Conservation (phyloP, 2,888 invertebrate genomes). For the Chymomyza procnemis region DNA sequence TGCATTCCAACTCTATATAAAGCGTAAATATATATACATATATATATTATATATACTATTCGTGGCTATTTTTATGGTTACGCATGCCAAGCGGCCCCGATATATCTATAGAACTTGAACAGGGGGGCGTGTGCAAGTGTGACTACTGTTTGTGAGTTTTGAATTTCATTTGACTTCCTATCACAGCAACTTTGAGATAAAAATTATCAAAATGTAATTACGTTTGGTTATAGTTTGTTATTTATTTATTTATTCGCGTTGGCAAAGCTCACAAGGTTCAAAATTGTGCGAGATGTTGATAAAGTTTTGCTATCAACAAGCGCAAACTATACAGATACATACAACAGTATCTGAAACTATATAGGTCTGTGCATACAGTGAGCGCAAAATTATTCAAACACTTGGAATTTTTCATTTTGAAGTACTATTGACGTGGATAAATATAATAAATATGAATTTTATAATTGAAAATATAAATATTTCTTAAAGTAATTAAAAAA, state of each 20-base stretch:
- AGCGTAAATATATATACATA: not conserved
- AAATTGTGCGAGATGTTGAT: not conserved
- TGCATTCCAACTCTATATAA: not conserved
- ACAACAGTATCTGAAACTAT: too few relatives aligned
- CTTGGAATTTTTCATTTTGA: too few relatives aligned
- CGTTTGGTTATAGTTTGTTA: not conserved
- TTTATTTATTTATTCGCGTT: not conserved
- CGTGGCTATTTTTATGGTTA: slow-evolving; percentile 38
- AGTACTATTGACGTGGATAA: too few relatives aligned
- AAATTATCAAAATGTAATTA: not conserved
- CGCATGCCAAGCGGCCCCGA: slow-evolving; percentile 19
- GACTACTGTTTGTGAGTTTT: not conserved
- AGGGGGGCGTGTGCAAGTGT: slow-evolving; percentile 15
- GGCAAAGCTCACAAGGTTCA: not conserved
- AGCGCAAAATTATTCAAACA: too few relatives aligned
- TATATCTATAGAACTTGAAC: slow-evolving; percentile 8
- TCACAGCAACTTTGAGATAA: not conserved
- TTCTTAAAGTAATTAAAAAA: too few relatives aligned
- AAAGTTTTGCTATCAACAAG: not conserved
- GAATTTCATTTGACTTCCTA: not conserved
- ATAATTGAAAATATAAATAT: too few relatives aligned
- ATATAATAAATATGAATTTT: too few relatives aligned
- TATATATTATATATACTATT: not conserved
- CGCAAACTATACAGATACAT: not conserved
- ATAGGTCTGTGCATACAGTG: too few relatives aligned